phyloP scores from a whole-genome alignment of 2,113 vertebrate species.

The Dasyprocta punctata region DNA sequence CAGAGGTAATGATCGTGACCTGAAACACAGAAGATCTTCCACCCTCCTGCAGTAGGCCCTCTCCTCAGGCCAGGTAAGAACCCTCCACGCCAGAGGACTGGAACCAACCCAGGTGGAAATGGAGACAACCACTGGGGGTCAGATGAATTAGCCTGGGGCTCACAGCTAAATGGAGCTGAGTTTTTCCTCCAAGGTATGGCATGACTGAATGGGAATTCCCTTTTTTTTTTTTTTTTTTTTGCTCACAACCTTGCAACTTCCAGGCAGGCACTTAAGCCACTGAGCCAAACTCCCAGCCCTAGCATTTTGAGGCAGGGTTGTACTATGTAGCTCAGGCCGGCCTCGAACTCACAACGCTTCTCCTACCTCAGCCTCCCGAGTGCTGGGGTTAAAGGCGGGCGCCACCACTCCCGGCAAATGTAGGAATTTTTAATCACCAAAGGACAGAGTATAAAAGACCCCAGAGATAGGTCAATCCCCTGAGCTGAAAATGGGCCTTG shows the following conservation, averaged over 20 bases:
- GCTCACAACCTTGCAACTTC: no score
- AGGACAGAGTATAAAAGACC: neutral
- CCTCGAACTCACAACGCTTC: no score
- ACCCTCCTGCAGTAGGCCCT: neutral
- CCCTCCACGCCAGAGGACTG: neutral
- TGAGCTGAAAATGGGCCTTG: neutral
- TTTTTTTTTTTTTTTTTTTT: no score
- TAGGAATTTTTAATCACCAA: neutral
- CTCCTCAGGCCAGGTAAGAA: neutral
- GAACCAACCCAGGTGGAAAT: neutral
- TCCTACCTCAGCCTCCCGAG: no score
- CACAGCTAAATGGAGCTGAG: neutral
- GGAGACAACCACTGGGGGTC: neutral
- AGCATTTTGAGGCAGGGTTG: no score
- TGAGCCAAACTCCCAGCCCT: no score
- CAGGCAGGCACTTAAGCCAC: no score
- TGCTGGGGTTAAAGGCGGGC: no score
- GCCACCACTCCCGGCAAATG: no score
- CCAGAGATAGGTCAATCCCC: neutral
- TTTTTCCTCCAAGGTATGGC: neutral
- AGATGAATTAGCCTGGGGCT: neutral
- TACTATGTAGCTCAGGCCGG: no score
- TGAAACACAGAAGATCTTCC: constrained; percentile 59
- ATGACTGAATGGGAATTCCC: no score
- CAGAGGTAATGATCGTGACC: constrained; percentile 87